These are phyloP conservation scores for Hedychridium roseum DNA, from an alignment of 2,888 invertebrate species.

Conservation along the genomic window DNA sequence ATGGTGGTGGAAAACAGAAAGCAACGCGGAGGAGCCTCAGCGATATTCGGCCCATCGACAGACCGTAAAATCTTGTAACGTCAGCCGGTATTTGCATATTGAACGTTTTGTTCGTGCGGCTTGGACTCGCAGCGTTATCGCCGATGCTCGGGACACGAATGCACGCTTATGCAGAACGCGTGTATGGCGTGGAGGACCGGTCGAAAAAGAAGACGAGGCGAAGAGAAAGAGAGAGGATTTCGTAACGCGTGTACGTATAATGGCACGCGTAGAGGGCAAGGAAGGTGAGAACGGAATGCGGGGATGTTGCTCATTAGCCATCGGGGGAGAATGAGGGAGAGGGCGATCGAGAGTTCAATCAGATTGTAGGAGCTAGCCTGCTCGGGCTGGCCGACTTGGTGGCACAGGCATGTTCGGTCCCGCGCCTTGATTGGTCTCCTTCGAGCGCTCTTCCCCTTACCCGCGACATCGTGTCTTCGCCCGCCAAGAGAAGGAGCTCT, in stretches of 20 bases:
- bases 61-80: no score
- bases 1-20: no score
- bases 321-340: no score
- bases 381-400: conserved; percentile 29
- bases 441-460: conserved; percentile 27
- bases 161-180: conserved; percentile 8
- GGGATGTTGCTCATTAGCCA: conserved; percentile 52
- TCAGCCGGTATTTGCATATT: conserved; percentile 24
- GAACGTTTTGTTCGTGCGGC: conserved; percentile 27
- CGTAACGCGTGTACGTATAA: conserved; percentile 27
- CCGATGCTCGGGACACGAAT: conserved; percentile 16
- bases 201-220: neutral
- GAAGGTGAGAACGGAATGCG: conserved; percentile 51
- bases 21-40: no score
- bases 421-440: conserved; percentile 20
- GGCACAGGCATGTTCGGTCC: conserved; percentile 28
- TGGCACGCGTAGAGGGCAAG: conserved; percentile 39
- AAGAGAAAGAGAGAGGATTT: conserved; percentile 10
- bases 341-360: no score
- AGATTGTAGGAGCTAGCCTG: conserved; percentile 44
- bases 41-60: no score
- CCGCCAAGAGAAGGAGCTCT: no score
- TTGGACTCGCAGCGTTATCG: conserved; percentile 21
- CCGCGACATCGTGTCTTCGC: conserved; percentile 15
- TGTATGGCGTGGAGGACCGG: no score